These are phyloP conservation scores for Uloborus plumipes DNA, from an alignment of 2,888 invertebrate genomes.

Conservation along the genomic window DNA sequence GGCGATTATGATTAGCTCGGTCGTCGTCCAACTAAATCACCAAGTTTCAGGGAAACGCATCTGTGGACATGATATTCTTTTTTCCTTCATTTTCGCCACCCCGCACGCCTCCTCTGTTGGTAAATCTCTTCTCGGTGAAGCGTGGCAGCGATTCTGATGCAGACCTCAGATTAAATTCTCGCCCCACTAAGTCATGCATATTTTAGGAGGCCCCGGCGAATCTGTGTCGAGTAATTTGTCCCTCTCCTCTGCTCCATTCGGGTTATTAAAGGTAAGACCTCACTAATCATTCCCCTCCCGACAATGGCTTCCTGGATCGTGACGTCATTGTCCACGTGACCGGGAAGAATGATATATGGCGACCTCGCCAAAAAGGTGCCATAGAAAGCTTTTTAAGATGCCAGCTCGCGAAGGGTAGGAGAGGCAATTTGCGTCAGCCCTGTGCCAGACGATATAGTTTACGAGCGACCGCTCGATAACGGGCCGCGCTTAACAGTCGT, in stretches of 20 bases:
- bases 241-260: constrained; percentile 4
- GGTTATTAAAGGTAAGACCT: constrained; percentile 16
- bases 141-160: neutral
- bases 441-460: too few species aligned
- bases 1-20: too few species aligned
- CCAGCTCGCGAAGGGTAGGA: neutral
- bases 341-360: constrained; percentile 13
- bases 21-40: too few species aligned
- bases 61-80: too few species aligned
- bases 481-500: too few species aligned
- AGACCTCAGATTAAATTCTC: constrained; percentile 18
- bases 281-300: constrained; percentile 17
- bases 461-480: too few species aligned
- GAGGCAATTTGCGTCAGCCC: constrained; percentile 12
- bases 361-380: constrained; percentile 13
- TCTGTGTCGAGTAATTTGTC: constrained; percentile 26
- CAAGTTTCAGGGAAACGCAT: too few species aligned
- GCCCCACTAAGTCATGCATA: constrained; percentile 28
- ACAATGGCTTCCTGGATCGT: constrained; percentile 1
- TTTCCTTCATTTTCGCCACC: too few species aligned
- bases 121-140: too few species aligned
- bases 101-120: too few species aligned
- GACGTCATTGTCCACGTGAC: constrained; percentile 21
- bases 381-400: constrained; percentile 12
- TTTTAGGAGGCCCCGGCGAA: constrained; percentile 21